Conservation (phyloP, 2,888 invertebrate species). For the Lydus trimaculatus region DNA sequence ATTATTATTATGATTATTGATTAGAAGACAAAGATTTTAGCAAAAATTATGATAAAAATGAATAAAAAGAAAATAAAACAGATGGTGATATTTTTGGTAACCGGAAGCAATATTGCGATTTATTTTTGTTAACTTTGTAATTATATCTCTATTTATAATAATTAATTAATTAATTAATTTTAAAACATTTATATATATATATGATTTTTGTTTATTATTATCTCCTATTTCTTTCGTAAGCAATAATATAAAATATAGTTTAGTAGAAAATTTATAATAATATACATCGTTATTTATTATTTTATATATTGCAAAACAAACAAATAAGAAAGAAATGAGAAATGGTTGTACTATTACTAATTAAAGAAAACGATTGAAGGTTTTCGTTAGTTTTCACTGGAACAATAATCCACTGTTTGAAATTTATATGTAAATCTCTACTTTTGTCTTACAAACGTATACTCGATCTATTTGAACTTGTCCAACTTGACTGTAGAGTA, state of each 20-base stretch:
- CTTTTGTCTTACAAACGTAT: neutral
- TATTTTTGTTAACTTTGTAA: slow-evolving; percentile 50
- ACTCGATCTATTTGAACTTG: neutral
- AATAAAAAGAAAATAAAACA: slow-evolving; percentile 15
- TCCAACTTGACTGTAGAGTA: neutral
- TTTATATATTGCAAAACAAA: slow-evolving; percentile 20
- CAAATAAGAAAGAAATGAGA: neutral
- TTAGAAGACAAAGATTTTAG: neutral
- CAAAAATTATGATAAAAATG: slow-evolving; percentile 26
- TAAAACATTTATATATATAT: slow-evolving; percentile 31
- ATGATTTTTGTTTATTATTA: slow-evolving; percentile 37
- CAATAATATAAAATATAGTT: slow-evolving; percentile 52
- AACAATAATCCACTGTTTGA: neutral
- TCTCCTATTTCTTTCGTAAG: slow-evolving; percentile 46
- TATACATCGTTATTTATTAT: slow-evolving; percentile 42
- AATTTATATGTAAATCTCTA: neutral
- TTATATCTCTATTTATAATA: slow-evolving; percentile 39
- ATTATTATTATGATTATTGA: neutral
- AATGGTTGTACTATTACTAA: slow-evolving; percentile 28
- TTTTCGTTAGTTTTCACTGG: slow-evolving; percentile 20
- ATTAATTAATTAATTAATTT: slow-evolving; percentile 19
- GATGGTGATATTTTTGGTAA: slow-evolving; percentile 61
- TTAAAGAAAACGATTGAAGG: slow-evolving; percentile 33
- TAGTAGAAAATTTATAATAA: slow-evolving; percentile 43
- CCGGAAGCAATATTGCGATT: slow-evolving; percentile 58